Conservation (phyloP, 2,797 vertebrate species). For the Catharus ustulatus region DNA sequence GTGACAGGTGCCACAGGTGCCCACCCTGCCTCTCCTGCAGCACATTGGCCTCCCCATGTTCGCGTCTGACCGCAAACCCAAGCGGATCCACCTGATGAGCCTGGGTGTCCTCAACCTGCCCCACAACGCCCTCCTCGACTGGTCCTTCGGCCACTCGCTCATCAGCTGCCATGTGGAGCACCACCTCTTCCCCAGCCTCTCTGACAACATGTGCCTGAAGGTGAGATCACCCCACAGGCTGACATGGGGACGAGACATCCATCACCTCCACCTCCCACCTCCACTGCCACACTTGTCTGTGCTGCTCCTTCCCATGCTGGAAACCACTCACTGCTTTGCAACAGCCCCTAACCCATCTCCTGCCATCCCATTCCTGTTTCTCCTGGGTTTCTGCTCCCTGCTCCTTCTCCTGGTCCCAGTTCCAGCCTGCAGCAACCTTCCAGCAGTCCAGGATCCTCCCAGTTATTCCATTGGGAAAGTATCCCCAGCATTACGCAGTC, state of each 20-base stretch:
- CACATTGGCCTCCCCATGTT: slow-evolving; percentile 96
- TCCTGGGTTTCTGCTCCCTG: background rate
- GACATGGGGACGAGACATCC: fast-evolving
- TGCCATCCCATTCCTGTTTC: background rate
- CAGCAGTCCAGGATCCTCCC: background rate
- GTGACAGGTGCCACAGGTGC: fast-evolving
- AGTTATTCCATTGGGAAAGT: background rate
- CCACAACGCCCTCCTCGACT: slow-evolving; percentile 86
- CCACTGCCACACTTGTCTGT: background rate
- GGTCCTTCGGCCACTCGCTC: slow-evolving; percentile 90
- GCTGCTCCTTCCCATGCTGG: background rate
- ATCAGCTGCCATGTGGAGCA: slow-evolving; percentile 96
- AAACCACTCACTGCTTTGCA: background rate
- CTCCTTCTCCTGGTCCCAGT: background rate
- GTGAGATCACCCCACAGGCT: background rate
- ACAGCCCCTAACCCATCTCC: background rate
- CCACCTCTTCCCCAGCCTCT: slow-evolving; percentile 91
- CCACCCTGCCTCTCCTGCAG: slow-evolving; percentile 58
- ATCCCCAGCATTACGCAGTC: fast-evolving
- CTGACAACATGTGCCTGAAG: slow-evolving; percentile 96
- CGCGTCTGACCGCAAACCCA: slow-evolving; percentile 79
- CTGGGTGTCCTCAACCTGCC: slow-evolving; percentile 91
- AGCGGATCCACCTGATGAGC: slow-evolving; percentile 89
- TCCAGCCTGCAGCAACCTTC: background rate
- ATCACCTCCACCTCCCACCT: fast-evolving